Base-by-base conservation (phyloP, 2,888 invertebrate genomes). In the Lasioglossum malachurum region DNA sequence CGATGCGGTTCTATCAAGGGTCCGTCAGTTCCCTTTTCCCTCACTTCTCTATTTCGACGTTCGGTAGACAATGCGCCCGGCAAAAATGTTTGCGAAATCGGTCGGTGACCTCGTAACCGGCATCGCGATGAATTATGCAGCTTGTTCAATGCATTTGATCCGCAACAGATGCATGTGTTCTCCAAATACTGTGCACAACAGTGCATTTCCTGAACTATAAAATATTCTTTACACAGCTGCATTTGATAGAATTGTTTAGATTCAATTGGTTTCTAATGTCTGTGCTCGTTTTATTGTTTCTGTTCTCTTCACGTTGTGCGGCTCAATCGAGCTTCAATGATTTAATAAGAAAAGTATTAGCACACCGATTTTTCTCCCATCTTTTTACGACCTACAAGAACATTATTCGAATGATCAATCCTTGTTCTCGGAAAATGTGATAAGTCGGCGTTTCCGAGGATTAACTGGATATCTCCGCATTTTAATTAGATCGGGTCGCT, bases 1-100 rank as follows among this genome's bases (percentile, higher is more conserved):
- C 83, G 83, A 78, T 82, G 83, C 78, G 80, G 86, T 86, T 84
- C 83, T 77, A 83, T 78, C 86, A 67, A n/a, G 46, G 44, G 44
- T 75, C 75, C 80, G 71, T 83, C 78, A 57, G 23, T 35, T 75
- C 60, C 27, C 53, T 49, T 75, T 53, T 49, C 49, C 27, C 49
- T 35, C 64, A 49, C 16, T 77, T 78, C 44, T 14, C 57, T 75
- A 38, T 76, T 35, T 75, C 74, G 71, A 78, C 71, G 27, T 78
- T 57, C 75, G 67, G 71, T 73, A 69, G 23, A 46, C 53, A 23
- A 60, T 46, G 27, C 8, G 35, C 4, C 38, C 60, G 44, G 23
- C 23, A 64, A 79, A 81, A 87, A 83, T 81, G 69, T 87, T 83
- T 80, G 44, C 19, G 16, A 83, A 76, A 81, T 83, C 77, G n/a